Conservation (phyloP, 2,888 invertebrate species). For the Melinaea menophilus region DNA sequence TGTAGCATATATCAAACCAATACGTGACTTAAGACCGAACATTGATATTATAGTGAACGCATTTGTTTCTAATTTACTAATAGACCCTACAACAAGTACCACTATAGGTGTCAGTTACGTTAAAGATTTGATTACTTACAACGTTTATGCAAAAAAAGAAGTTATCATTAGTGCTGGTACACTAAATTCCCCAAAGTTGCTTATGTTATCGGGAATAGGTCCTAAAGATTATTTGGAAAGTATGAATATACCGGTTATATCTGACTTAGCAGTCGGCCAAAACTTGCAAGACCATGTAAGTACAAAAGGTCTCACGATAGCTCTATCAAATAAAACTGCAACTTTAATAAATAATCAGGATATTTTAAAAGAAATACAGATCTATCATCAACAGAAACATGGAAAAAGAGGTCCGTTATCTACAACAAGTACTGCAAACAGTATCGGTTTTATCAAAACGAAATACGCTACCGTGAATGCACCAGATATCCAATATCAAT, state of each 20-base stretch:
- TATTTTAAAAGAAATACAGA: constrained; percentile 60
- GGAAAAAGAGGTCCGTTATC: constrained; percentile 73
- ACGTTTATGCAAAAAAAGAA: constrained; percentile 77
- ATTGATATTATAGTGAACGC: constrained; percentile 73
- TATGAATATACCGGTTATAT: constrained; percentile 75
- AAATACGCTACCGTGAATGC: constrained; percentile 59
- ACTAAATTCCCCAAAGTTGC: constrained; percentile 79
- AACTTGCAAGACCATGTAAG: constrained; percentile 88
- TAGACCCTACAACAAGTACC: constrained; percentile 74
- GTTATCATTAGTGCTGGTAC: constrained; percentile 79
- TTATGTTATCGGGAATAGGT: constrained; percentile 83
- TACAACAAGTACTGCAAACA: constrained; percentile 73
- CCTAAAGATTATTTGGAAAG: constrained; percentile 74
- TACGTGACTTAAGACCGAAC: constrained; percentile 74
- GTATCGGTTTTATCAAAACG: constrained; percentile 80
- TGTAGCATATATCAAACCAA: constrained; percentile 80
- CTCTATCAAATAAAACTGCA: constrained; percentile 74
- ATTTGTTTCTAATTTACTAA: constrained; percentile 76
- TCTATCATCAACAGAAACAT: constrained; percentile 57
- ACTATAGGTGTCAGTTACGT: constrained; percentile 65
- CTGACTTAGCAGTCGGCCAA: constrained; percentile 82
- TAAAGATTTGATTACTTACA: constrained; percentile 60
- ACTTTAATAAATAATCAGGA: constrained; percentile 62
- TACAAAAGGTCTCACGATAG: constrained; percentile 71
- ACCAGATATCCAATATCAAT: constrained; percentile 83